These are phyloP conservation scores for Oryzaephilus surinamensis DNA, from an alignment of 1,140 invertebrate genomes.

Conservation along the genomic window DNA sequence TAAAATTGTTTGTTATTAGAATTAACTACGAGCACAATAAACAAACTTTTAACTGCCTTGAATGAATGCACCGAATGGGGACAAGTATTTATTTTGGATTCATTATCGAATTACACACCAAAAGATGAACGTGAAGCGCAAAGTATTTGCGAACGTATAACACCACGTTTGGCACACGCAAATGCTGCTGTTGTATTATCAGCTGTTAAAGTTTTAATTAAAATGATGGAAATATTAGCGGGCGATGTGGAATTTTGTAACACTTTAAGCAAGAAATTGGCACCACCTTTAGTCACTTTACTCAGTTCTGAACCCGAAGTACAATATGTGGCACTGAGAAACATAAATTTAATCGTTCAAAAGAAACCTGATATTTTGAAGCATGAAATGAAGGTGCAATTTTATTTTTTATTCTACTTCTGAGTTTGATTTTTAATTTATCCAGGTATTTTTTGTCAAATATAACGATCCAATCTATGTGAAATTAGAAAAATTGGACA, in stretches of 20 bases:
- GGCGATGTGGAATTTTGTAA: slow-evolving; percentile 88
- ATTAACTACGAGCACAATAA: slow-evolving; percentile 96
- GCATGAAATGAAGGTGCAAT: slow-evolving; percentile 99
- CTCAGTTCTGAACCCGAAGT: slow-evolving; percentile 97
- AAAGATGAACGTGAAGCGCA: slow-evolving; percentile 98
- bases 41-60: slow-evolving; percentile 94
- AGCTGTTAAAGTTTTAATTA: slow-evolving; percentile 95
- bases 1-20: slow-evolving; percentile 42
- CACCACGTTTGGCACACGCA: slow-evolving; percentile 94
- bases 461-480: slow-evolving; percentile 99
- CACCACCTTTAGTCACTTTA: slow-evolving; percentile 96
- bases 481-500: slow-evolving; percentile 98
- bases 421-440: slow-evolving; percentile 18
- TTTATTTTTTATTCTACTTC: not conserved
- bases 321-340: slow-evolving; percentile 96
- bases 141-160: slow-evolving; percentile 97
- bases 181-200: slow-evolving; percentile 99
- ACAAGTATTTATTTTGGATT: slow-evolving; percentile 98
- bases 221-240: slow-evolving; percentile 95
- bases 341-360: slow-evolving; percentile 99
- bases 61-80: slow-evolving; percentile 99
- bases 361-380: slow-evolving; percentile 98
- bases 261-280: slow-evolving; percentile 91
- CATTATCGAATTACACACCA: slow-evolving; percentile 92
- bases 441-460: slow-evolving; percentile 99